phyloP scores from a whole-genome alignment of 2,113 vertebrate genomes.

The Aviceda subcristata region DNA sequence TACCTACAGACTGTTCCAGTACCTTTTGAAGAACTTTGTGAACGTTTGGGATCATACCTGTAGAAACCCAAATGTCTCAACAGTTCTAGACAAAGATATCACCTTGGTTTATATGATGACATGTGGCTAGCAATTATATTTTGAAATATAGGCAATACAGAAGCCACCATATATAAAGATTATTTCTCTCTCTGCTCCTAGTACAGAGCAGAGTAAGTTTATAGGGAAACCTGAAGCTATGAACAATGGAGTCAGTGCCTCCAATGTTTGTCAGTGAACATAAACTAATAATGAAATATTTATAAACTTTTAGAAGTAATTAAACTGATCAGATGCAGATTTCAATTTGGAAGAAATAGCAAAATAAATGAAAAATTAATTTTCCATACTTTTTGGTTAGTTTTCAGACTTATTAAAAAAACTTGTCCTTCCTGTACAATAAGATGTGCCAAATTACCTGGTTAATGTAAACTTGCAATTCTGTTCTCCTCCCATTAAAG shows the following conservation, averaged over 20 bases:
- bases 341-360: neutral
- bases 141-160: neutral
- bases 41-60: neutral
- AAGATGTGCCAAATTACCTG: neutral
- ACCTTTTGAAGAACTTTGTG: neutral
- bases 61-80: neutral
- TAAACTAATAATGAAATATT: conserved; percentile 43
- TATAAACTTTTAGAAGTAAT: conserved; percentile 46
- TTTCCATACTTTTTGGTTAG: neutral
- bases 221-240: neutral
- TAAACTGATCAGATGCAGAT: neutral
- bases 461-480: neutral
- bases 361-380: conserved; percentile 46
- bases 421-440: neutral
- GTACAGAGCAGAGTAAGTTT: neutral
- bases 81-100: neutral
- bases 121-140: neutral
- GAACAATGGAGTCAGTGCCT: neutral
- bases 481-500: neutral
- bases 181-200: neutral
- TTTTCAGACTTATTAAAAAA: neutral
- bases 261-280: neutral
- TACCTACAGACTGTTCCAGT: neutral
- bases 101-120: neutral
- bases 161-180: neutral